phyloP scores from a whole-genome alignment of 2,797 vertebrate species.

The Pristis pectinata region DNA sequence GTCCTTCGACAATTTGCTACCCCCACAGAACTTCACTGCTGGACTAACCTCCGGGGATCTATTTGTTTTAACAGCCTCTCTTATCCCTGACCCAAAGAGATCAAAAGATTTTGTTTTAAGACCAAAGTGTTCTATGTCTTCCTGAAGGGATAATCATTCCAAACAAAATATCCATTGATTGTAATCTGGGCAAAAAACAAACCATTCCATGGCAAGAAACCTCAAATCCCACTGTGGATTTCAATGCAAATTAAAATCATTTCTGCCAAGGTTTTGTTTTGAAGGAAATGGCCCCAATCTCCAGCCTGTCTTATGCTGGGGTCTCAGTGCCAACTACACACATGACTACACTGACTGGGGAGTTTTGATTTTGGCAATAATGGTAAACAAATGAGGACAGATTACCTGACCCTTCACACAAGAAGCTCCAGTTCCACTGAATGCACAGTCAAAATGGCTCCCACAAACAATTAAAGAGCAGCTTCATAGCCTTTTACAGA shows the following conservation, averaged over 20 bases:
- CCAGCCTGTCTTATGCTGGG: not conserved
- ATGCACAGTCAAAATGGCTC: not conserved
- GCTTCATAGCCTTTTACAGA: conserved; percentile 42
- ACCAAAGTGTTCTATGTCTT: not conserved
- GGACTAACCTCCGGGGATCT: not conserved
- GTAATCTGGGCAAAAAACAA: not conserved
- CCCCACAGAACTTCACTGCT: not conserved
- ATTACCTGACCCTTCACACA: not conserved
- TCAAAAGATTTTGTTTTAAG: not conserved
- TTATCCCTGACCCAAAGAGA: not conserved
- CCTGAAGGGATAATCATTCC: not conserved
- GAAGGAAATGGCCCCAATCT: not conserved
- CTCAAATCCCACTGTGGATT: not conserved
- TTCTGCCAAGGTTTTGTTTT: not conserved
- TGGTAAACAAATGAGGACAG: not conserved
- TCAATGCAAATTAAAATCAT: not conserved
- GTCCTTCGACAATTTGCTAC: not conserved
- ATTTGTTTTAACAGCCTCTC: not conserved
- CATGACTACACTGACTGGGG: not conserved
- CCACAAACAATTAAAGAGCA: not conserved
- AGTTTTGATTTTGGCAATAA: not conserved
- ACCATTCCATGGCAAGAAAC: not conserved
- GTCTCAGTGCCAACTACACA: not conserved
- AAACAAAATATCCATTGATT: not conserved
- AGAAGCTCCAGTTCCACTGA: not conserved